A percentile compares a stretch with the other conserved stretches of the same genome.
These are phyloP conservation scores for Helicoverpa zea DNA, from an alignment of 1,140 invertebrate species.

Conservation along the genomic window DNA sequence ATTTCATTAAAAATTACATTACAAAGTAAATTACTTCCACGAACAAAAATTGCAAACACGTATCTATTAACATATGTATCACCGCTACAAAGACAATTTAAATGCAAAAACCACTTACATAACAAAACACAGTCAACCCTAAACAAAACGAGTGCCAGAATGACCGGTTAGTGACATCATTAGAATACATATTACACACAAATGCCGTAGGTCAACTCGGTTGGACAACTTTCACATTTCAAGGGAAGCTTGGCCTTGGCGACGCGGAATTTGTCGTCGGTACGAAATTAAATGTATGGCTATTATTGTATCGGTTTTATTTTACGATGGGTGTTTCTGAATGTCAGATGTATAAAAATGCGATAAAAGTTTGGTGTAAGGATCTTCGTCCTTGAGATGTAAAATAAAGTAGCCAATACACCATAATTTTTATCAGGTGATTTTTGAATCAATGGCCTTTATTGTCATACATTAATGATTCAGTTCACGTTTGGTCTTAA, in stretches of 20 bases:
- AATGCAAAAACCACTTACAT: not conserved
- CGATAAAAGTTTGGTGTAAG: no score
- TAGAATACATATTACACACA: conserved; percentile 65
- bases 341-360: not conserved
- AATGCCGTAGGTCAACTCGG: conserved; percentile 67
- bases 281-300: not conserved
- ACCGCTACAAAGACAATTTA: no score
- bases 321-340: not conserved
- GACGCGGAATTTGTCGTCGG: conserved; percentile 7
- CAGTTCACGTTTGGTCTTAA: no score
- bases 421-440: no score
- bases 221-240: conserved; percentile 69
- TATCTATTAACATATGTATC: no score
- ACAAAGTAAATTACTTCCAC: no score
- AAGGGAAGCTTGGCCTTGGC: conserved; percentile 76
- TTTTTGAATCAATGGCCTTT: no score
- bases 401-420: no score
- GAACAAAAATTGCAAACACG: no score
- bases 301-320: not conserved
- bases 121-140: conserved; percentile 17
- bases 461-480: no score
- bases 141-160: not conserved
- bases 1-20: no score
- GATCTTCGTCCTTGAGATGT: no score
- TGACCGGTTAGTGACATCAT: conserved; percentile 68